phyloP scores from a whole-genome alignment of 2,888 invertebrate genomes.

The Ecdyonurus torrentis region DNA sequence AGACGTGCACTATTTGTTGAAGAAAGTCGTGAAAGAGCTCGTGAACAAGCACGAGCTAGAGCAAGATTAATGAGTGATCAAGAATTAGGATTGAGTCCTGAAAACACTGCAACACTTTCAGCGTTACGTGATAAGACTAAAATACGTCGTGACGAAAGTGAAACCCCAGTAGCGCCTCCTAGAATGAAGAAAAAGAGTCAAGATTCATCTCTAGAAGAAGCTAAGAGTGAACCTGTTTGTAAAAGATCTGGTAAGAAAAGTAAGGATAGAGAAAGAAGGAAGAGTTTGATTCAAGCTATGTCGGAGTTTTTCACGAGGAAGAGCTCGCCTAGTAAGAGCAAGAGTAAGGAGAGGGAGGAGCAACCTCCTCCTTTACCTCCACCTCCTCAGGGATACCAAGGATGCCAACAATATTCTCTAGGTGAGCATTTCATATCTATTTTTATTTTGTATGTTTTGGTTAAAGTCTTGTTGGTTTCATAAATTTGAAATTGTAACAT shows the following conservation, averaged over 20 bases:
- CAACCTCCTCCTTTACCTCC: slow-evolving; percentile 51
- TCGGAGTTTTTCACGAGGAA: slow-evolving; percentile 67
- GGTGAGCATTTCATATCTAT: background rate
- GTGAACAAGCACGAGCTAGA: slow-evolving; percentile 42
- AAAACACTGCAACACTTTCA: slow-evolving; percentile 28
- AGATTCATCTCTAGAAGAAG: background rate
- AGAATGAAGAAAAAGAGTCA: background rate
- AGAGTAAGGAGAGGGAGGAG: slow-evolving; percentile 24
- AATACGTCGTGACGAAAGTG: background rate
- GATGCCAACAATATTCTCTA: slow-evolving; percentile 6
- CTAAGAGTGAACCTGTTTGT: background rate
- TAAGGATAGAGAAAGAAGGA: slow-evolving; percentile 54
- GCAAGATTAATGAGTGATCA: slow-evolving; percentile 53
- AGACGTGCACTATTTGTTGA: slow-evolving; percentile 21
- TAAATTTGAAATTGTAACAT: too few species aligned
- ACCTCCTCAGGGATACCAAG: slow-evolving; percentile 39
- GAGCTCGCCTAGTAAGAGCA: slow-evolving; percentile 20
- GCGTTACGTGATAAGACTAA: background rate
- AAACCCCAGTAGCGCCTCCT: background rate
- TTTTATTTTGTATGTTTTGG: too few species aligned
- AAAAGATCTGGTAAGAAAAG: slow-evolving; percentile 27
- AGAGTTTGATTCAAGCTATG: slow-evolving; percentile 69
- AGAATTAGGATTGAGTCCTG: slow-evolving; percentile 53
- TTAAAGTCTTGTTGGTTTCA: too few species aligned
- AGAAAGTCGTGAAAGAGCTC: slow-evolving; percentile 32